Base-by-base conservation (phyloP, 2,888 invertebrate species). In the Ormia ochracea region DNA sequence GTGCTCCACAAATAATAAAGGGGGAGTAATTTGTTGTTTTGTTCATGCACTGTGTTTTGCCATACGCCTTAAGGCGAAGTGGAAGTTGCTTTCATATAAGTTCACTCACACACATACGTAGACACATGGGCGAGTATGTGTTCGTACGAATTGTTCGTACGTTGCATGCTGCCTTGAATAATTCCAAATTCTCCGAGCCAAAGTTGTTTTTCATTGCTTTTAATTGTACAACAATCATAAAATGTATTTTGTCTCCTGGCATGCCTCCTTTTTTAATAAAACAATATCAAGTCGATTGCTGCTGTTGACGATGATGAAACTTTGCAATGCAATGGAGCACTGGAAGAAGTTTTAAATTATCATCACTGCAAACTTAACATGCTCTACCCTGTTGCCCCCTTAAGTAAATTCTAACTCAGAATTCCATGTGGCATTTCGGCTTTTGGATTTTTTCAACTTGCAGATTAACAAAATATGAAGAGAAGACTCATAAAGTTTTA, bases 291-390 rank as follows among this genome's bases (percentile, higher is more conserved):
- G n/a, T 33, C 21, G 33, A 26, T 21, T 41, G 41, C 19, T 74
- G 38, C 41, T 41, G 23, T 17, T 66, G 74, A 50, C 33, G 43
- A 38, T 66, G 48, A 52, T 63, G 48, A 61, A 43, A 54, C 23
- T 65, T 43, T 36, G 21, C 19, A 36, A 59, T 48, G 63, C 17
- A 23, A 12, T 41, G 75, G 61, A 48, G 7, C 61, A 61, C 43
- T 61, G 52, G n/a, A 69, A 68, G 36, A 72, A 63, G 72, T 48
- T 43, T 87, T 85, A 85, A 87, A 88, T 87, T 87, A 85, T 86
- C 86, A 83, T 83, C 84, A 85, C 85, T 85, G 86, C 86, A 31
- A n/a, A 23, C 23, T 12, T n/a, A 52, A n/a, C 33, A 19, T 43
- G 14, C 36, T 10, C 3, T 12, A 4, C n/a, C 12, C 3, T n/a